Conservation (phyloP, 2,888 invertebrate species). For the Aphidius colemani region DNA sequence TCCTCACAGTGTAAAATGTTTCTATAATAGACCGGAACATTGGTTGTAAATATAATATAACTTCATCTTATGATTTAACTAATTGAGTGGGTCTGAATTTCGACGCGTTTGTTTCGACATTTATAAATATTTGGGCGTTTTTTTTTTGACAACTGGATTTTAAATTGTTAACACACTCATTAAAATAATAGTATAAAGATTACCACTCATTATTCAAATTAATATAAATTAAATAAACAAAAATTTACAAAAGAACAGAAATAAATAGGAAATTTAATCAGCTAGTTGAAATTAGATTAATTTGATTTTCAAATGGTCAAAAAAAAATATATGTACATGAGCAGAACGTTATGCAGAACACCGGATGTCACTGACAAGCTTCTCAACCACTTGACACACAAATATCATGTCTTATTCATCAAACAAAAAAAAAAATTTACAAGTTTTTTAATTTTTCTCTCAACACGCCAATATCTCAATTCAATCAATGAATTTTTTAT, state of each 20-base stretch:
- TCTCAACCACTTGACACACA: slow-evolving; percentile 44
- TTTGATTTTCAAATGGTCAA: slow-evolving; percentile 2
- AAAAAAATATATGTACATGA: slow-evolving; percentile 23
- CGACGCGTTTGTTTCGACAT: slow-evolving; percentile 42
- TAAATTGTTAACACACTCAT: neutral
- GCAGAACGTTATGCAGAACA: slow-evolving; percentile 56
- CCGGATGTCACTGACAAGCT: slow-evolving; percentile 55
- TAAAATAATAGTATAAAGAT: too few relatives aligned
- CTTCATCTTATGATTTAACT: slow-evolving; percentile 24
- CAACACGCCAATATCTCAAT: neutral
- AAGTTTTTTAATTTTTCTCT: slow-evolving; percentile 1
- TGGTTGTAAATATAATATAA: slow-evolving; percentile 22
- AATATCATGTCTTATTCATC: slow-evolving; percentile 17
- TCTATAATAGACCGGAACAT: slow-evolving; percentile 25
- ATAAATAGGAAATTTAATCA: slow-evolving; percentile 25
- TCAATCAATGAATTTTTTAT: too few relatives aligned
- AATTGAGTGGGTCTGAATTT: slow-evolving; percentile 43
- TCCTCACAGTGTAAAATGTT: slow-evolving; percentile 2
- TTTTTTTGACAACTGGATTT: neutral
- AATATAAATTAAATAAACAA: too few relatives aligned
- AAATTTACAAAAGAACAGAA: slow-evolving; percentile 20
- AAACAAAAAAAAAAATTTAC: neutral
- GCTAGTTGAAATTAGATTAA: slow-evolving; percentile 19
- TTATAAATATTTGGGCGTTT: slow-evolving; percentile 34
- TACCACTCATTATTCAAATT: too few relatives aligned